Evolutionary conservation across 2,113 vertebrate species (phyloP), one percentile per base, ranked within the genome.

Genomic region (Copsychus sechellarum): DNA sequence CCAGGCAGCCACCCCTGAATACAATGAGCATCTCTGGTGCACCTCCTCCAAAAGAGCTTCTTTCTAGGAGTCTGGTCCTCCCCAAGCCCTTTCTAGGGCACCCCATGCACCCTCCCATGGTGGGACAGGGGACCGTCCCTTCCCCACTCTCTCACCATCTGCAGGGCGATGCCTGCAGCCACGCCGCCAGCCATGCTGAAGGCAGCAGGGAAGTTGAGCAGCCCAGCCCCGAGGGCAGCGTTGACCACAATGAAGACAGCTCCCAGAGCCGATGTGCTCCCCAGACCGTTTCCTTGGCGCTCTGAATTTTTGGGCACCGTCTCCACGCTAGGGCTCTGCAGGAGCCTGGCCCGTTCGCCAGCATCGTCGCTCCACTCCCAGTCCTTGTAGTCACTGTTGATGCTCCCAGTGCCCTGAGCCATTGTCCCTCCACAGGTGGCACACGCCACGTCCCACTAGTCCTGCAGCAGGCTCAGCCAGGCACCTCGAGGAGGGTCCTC

Each of bases 161-260:
- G 99, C 82, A 99, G 97, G 0, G 96, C 18, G 11, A 99, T 96
- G 62, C 99, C 99, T 0, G 98, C 98, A 1, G 97, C 99, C 50
- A 99, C 97, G 0, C 99, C 99, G 0, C 99, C 99, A 0, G 99
- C 99, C 81, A 98, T 99, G 96, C 95, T 99, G 97, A 99, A 99
- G 61, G 99, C 99, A 2, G 99, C 99, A 0, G 99, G 99, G 89
- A 99, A 99, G 97, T 99, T 99, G 58, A 99, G 99, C 51, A 99
- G 98, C 45, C 99, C 99, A 0, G 99, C 99, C 7, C 99, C 99
- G 0, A 99, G 97, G 3, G 99, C 99, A 8, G 99, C 99, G 0
- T 99, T 99, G 77, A 99, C 99, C 10, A 99, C 99, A 3, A 99
- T 99, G 96, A 99, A 99, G 86, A 99, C 61, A 0, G 99, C 99